These are phyloP conservation scores for Corydoras maculifer DNA, from an alignment of 2,113 vertebrate genomes.

Conservation along the genomic window DNA sequence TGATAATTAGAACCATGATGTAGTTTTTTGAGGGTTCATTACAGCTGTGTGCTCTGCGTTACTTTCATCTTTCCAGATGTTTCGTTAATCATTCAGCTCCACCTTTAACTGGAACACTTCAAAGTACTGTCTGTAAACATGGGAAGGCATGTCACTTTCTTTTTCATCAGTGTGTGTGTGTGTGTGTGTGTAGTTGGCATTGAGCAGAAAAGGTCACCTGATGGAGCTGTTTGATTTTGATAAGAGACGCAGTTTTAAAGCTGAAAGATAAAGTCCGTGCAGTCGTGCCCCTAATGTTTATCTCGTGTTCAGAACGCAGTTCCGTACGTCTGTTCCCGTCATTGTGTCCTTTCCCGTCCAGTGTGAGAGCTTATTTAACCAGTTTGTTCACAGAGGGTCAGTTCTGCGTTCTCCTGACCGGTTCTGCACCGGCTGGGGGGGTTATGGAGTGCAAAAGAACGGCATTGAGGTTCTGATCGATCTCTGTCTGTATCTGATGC, in stretches of 20 bases:
- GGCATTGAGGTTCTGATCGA: background rate
- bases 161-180: background rate
- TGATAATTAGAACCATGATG: background rate
- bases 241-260: no score
- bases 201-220: no score
- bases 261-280: no score
- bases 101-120: conserved; percentile 32
- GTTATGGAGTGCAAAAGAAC: background rate
- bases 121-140: conserved; percentile 33
- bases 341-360: background rate
- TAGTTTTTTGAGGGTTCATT: background rate
- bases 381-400: background rate
- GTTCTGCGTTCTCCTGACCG: background rate
- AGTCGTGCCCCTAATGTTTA: no score
- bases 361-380: no score
- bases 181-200: no score
- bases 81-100: conserved; percentile 3
- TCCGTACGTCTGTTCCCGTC: background rate
- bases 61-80: conserved; percentile 24
- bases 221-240: no score
- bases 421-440: background rate
- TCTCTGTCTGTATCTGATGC: no score
- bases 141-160: conserved; percentile 37
- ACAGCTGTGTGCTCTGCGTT: background rate
- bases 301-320: background rate